A percentile compares a stretch with the other conserved stretches of the same genome.
Conservation (phyloP, 2,113 vertebrate genomes). For the Arothron firmamentum region DNA sequence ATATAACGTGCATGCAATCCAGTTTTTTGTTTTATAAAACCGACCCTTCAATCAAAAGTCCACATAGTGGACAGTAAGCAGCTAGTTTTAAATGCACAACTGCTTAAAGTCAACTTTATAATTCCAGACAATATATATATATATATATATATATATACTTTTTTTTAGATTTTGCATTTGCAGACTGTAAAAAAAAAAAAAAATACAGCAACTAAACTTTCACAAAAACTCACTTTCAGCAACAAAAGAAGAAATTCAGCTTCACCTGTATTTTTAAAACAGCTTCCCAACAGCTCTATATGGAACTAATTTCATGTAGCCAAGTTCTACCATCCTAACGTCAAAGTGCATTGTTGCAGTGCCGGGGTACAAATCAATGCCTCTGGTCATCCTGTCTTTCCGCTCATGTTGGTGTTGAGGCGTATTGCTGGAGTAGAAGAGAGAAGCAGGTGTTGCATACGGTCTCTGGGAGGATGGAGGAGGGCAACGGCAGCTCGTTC, state of each 20-base stretch:
- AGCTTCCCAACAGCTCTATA: background rate
- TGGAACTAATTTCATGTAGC: background rate
- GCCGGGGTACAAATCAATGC: slow-evolving; percentile 4
- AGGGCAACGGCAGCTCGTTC: slow-evolving; percentile 85
- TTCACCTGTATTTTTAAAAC: background rate
- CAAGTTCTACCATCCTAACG: no score
- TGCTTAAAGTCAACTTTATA: slow-evolving; percentile 10
- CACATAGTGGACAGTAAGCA: slow-evolving; percentile 57
- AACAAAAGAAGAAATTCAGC: background rate
- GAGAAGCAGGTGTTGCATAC: slow-evolving; percentile 83
- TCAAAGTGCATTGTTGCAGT: slow-evolving; percentile 46
- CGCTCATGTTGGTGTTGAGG: slow-evolving; percentile 77
- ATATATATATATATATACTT: background rate
- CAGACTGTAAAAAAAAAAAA: background rate
- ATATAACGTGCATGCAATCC: no score
- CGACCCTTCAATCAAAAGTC: slow-evolving; percentile 24
- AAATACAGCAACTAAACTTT: slow-evolving; percentile 10
- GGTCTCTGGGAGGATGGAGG: slow-evolving; percentile 83
- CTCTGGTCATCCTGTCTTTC: background rate
- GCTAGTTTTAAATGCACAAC: slow-evolving; percentile 8
- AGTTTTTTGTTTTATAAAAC: slow-evolving; percentile 19
- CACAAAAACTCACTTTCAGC: background rate
- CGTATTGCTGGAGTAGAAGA: slow-evolving; percentile 82
- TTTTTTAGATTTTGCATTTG: background rate
- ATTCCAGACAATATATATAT: no score